Evolutionary conservation across 2,888 invertebrate genomes (phyloP).

Genomic region (Ischnura elegans): DNA sequence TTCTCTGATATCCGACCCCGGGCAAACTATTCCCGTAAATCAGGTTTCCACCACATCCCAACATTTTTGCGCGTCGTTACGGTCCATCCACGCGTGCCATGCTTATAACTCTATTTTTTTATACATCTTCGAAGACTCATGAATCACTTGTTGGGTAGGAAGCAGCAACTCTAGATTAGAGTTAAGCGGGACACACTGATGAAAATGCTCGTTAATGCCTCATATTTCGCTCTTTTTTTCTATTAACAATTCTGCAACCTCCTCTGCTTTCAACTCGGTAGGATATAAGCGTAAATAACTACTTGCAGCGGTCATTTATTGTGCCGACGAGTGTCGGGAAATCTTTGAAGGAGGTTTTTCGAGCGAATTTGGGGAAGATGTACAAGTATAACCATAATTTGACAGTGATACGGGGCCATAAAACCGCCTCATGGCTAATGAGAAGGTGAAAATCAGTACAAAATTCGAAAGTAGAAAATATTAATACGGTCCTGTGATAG

Average conservation of each 20-base stretch:
- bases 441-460: too few species aligned
- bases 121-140: background rate
- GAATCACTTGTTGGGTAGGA: background rate
- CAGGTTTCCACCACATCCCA: background rate
- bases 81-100: background rate
- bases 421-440: too few species aligned
- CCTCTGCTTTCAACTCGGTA: background rate
- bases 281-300: too few species aligned
- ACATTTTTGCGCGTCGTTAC: background rate
- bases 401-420: too few species aligned
- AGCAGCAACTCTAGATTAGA: background rate
- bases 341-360: background rate
- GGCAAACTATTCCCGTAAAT: background rate
- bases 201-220: background rate
- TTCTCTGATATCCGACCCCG: background rate
- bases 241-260: background rate
- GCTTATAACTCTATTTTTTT: background rate
- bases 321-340: too few species aligned
- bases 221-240: background rate
- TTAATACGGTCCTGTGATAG: too few species aligned
- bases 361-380: background rate
- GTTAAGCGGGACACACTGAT: background rate
- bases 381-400: too few species aligned
- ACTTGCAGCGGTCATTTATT: background rate
- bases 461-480: too few species aligned